phyloP scores from a whole-genome alignment of 2,113 vertebrate species.

The Gymnocephalus cernua region DNA sequence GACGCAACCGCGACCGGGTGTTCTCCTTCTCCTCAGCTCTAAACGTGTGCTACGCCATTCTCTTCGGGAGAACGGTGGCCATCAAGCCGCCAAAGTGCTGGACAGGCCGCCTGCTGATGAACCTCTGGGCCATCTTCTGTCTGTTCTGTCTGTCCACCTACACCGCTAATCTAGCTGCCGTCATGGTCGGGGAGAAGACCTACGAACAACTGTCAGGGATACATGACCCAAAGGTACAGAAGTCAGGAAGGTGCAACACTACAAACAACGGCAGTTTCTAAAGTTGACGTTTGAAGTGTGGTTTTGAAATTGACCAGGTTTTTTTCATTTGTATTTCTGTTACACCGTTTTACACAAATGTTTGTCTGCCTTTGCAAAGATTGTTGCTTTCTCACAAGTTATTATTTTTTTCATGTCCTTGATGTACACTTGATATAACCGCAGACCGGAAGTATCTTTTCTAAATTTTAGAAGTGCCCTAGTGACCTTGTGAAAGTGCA shows the following conservation, averaged over 20 bases:
- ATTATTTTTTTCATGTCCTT: background rate
- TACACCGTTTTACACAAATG: no score
- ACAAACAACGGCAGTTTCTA: background rate
- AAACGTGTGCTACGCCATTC: conserved; percentile 96
- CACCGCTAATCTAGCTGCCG: conserved; percentile 95
- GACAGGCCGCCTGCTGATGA: conserved; percentile 97
- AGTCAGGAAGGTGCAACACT: background rate
- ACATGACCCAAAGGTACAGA: conserved; percentile 93
- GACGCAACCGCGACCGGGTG: conserved; percentile 91
- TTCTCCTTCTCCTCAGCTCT: conserved; percentile 98
- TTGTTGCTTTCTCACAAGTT: background rate
- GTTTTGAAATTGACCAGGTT: background rate
- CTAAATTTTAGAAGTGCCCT: background rate
- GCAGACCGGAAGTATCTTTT: background rate
- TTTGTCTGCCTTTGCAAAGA: background rate
- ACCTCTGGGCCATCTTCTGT: conserved; percentile 99
- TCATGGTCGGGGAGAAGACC: conserved; percentile 98
- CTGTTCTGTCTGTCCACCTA: conserved; percentile 95
- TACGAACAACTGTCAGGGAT: conserved; percentile 95
- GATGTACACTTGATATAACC: background rate
- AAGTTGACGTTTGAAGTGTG: background rate
- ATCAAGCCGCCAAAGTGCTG: conserved; percentile 98
- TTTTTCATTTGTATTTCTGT: background rate
- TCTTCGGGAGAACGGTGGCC: conserved; percentile 94
- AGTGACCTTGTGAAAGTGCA: background rate